Conservation (phyloP, 2,113 vertebrate genomes). For the Peromyscus maniculatus region DNA sequence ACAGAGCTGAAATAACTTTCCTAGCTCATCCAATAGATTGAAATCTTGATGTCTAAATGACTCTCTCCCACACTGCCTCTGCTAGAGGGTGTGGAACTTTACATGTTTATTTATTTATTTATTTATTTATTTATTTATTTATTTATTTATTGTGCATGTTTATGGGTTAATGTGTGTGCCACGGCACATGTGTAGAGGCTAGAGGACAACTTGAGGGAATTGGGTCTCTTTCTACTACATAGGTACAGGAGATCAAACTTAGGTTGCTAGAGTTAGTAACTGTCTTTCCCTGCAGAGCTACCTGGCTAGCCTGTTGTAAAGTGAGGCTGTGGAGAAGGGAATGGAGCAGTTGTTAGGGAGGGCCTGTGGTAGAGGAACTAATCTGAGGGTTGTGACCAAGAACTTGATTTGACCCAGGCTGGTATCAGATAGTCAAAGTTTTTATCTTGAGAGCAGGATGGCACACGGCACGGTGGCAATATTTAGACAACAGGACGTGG, state of each 20-base stretch:
- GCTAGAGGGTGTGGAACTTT: background rate
- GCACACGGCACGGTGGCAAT: background rate
- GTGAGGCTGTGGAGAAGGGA: background rate
- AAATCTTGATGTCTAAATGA: background rate
- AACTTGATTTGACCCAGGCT: background rate
- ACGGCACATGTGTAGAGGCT: background rate
- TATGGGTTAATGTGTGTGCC: background rate
- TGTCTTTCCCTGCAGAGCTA: background rate
- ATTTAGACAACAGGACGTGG: background rate
- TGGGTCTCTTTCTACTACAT: background rate
- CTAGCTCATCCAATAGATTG: background rate
- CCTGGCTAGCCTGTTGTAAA: background rate
- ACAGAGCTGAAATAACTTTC: background rate
- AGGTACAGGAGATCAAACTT: background rate
- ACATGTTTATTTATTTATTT: background rate
- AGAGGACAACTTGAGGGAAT: no score
- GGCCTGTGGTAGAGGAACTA: no score
- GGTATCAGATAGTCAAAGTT: background rate
- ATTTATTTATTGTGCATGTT: no score
- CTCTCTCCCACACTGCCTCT: background rate
- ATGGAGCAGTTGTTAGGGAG: background rate
- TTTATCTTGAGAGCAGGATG: background rate
- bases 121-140: no score
- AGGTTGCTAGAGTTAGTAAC: background rate
- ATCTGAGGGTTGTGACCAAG: no score